Base-by-base conservation (phyloP, 2,797 vertebrate species). In the Meda fulgida region DNA sequence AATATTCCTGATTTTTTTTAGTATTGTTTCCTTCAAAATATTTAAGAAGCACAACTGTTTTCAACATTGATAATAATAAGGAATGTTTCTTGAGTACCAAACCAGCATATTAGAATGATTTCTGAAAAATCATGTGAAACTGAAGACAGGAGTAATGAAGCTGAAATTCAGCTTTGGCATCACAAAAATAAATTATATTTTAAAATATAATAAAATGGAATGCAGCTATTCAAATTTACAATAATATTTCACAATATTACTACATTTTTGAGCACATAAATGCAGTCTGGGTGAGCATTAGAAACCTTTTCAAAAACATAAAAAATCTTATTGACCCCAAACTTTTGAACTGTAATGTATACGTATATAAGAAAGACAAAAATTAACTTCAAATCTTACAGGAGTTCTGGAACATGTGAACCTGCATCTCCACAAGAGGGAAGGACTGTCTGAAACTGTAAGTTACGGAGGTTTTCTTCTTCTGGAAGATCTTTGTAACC, bases 401-500 rank as follows among this genome's bases (percentile, higher is more conserved):
- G 92, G 95, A 96, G 85, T 97, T 98, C 89, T 98, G 97, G 94
- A 98, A 98, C 93, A 97, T 97, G 93, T 97, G 97, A 89, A 98
- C 96, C 90, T 98, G 97, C 97, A 98, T 98, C 93, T 98, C 97
- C 81, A 97, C 95, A 31, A 98, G 92, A 31, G 97, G 96, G 87
- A 98, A 98, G 65, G 97, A 98, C 90, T 98, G 97, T 83, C 97
- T 95, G 93, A 98, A 98, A 85, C 95, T 98, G 94, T 98, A 98
- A 0, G 97, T 98, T 90, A 98, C 97, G 3, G 97, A 96, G 69
- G 97, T 97, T 94, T 98, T 98, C 95, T 98, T 98, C 95, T 98
- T 98, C 94, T 98, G 97, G 93, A 98, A 98, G 93, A 98, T 98
- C 94, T 98, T 98, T 1, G 97, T 98, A 89, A 98, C 97, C 97